Evolutionary conservation across 2,888 invertebrate genomes (phyloP).

Genomic region (Crioceris asparagi): DNA sequence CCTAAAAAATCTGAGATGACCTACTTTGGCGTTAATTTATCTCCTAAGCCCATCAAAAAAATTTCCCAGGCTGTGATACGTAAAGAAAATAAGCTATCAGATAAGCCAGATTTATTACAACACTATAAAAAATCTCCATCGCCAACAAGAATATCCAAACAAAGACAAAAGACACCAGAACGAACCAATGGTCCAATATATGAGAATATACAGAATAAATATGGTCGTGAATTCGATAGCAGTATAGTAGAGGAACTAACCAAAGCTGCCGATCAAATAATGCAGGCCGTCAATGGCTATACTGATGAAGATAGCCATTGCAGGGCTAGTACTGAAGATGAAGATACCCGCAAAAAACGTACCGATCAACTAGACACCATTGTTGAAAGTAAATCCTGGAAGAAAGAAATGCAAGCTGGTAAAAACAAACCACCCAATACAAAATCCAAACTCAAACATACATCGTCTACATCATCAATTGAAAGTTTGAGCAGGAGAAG

Average conservation of each 20-base stretch:
- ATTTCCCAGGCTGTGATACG: conserved; percentile 23
- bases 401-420: conserved; percentile 20
- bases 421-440: conserved; percentile 15
- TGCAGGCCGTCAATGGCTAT: conserved; percentile 44
- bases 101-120: conserved; percentile 32
- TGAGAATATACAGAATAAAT: conserved; percentile 29
- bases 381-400: conserved; percentile 37
- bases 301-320: conserved; percentile 39
- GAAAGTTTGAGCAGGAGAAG: conserved; percentile 30
- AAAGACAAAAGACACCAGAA: conserved; percentile 15
- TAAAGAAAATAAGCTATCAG: conserved; percentile 21
- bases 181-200: conserved; percentile 28
- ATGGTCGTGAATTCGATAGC: conserved; percentile 29
- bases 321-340: conserved; percentile 32
- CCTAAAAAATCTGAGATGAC: conserved; percentile 37
- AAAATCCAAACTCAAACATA: conserved; percentile 27
- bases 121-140: conserved; percentile 20
- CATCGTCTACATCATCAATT: conserved; percentile 36
- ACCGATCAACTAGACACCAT: conserved; percentile 35
- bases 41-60: conserved; percentile 25
- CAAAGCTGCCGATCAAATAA: conserved; percentile 48
- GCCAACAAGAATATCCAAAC: conserved; percentile 3
- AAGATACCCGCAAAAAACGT: conserved; percentile 28
- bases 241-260: conserved; percentile 46
- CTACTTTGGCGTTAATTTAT: conserved; percentile 33